Base-by-base conservation (phyloP, 2,888 invertebrate species). In the Drosophila percnosoma region DNA sequence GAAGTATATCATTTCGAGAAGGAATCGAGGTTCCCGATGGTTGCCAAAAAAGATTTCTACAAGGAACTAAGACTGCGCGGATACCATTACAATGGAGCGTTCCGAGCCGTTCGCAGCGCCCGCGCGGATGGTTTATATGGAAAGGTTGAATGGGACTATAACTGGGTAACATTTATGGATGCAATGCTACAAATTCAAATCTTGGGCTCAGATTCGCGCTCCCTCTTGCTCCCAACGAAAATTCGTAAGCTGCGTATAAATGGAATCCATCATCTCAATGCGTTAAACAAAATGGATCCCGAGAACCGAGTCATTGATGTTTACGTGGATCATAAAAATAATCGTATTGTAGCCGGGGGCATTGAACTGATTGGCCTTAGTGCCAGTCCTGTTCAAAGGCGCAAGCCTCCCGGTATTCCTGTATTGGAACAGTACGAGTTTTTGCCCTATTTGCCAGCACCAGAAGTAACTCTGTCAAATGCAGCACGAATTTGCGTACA, bases 91-190 rank as follows among this genome's bases (percentile, higher is more conserved):
- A 90, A 80, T 60, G 93, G 93, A 0, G 70, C 73, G 0, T 93
- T 93, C 70, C 90, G 82, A 51, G 88, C 89, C 0, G 92, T 93
- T 1, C 68, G 78, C 4, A 63, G 73, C 11, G 93, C 92, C 1
- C 90, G 93, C 1, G 75, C 90, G 2, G 93, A 93, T 78, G 93
- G 93, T 0, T 62, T 90, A 0, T 91, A 83, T 33, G 93, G 93
- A 6, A 83, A 89, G 91, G 91, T 86, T 8, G 92, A 94, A 60
- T 98, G 97, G 97, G 94, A 95, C 57, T 96, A 96, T 85, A 97
- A 97, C 93, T 98, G 98, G 98, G 96, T 97, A 10, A 95, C 97
- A 4, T 97, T 97, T 92, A 95, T 98, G 93, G 98, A 98, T 93
- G 96, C 96, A 40, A 96, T 98, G 95, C 94, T 98, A 18, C 98